phyloP scores from a whole-genome alignment of 2,113 vertebrate species.

The Petaurus breviceps region DNA sequence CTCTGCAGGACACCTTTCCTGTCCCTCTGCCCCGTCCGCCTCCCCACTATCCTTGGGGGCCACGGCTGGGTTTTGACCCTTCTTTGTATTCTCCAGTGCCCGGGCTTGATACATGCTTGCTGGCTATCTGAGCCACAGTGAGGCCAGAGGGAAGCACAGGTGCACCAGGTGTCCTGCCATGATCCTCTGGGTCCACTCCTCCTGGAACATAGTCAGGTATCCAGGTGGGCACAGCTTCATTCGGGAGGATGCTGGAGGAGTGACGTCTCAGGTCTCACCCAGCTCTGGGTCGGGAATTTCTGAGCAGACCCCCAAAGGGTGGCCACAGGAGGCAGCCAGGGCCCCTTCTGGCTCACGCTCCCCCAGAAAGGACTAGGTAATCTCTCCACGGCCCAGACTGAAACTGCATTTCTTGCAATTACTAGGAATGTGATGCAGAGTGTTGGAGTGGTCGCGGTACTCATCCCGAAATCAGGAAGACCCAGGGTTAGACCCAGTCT shows the following conservation, averaged over 20 bases:
- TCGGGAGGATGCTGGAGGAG: too few species aligned
- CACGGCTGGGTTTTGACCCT: too few species aligned
- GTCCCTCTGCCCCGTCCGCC: not conserved
- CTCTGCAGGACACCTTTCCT: not conserved
- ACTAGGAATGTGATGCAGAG: not conserved
- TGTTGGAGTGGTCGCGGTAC: not conserved
- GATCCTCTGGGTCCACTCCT: too few species aligned
- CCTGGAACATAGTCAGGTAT: too few species aligned
- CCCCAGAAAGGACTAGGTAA: too few species aligned
- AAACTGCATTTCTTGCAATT: not conserved
- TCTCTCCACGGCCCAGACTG: too few species aligned
- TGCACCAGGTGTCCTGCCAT: not conserved
- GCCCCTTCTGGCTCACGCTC: not conserved
- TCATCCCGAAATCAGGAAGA: not conserved
- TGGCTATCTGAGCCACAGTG: too few species aligned
- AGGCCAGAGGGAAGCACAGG: not conserved
- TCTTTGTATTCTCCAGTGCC: not conserved
- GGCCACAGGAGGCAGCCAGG: not conserved
- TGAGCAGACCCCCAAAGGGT: rapidly evolving
- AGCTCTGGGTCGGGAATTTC: not conserved
- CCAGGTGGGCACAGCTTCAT: not conserved
- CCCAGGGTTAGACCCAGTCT: not conserved
- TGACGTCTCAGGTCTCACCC: too few species aligned
- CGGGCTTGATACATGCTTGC: not conserved
- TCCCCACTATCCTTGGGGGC: not conserved